Evolutionary conservation across 2,888 invertebrate genomes (phyloP).

Genomic region (Iselma pallidipennis): DNA sequence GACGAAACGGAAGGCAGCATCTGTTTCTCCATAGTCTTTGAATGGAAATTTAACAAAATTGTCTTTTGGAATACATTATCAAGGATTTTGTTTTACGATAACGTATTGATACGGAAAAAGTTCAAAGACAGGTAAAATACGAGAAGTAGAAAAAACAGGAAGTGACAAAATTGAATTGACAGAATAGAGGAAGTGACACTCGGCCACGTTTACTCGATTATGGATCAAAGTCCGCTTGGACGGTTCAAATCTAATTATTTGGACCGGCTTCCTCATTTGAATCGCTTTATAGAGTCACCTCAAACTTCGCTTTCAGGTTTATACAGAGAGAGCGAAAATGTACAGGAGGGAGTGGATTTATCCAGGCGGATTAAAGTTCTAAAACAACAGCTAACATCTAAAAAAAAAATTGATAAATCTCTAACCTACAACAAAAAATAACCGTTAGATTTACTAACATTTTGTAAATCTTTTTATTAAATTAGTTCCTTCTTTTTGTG

Average conservation of each 20-base stretch:
- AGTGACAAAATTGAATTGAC: conserved; percentile 41
- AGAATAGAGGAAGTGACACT: conserved; percentile 35
- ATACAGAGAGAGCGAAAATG: no score
- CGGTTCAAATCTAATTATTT: conserved; percentile 33
- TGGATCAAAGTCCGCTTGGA: conserved; percentile 39
- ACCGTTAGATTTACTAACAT: no score
- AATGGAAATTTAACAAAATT: conserved; percentile 13
- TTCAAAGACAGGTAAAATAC: background rate
- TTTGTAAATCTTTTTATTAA: no score
- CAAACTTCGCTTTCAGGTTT: background rate
- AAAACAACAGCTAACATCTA: no score
- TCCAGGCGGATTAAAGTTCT: no score
- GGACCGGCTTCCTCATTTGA: conserved; percentile 31
- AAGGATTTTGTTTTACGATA: background rate
- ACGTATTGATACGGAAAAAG: background rate
- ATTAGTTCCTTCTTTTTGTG: no score
- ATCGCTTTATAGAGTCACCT: conserved; percentile 14
- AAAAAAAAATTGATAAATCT: no score
- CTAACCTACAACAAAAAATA: no score
- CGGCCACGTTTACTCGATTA: conserved; percentile 40
- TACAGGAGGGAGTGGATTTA: no score
- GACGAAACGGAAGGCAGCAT: conserved; percentile 19
- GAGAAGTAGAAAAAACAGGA: conserved; percentile 28
- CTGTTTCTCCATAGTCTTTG: conserved; percentile 14
- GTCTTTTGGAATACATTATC: background rate